Evolutionary conservation across 2,113 vertebrate genomes (phyloP).

Genomic region (Psittacus erithacus): DNA sequence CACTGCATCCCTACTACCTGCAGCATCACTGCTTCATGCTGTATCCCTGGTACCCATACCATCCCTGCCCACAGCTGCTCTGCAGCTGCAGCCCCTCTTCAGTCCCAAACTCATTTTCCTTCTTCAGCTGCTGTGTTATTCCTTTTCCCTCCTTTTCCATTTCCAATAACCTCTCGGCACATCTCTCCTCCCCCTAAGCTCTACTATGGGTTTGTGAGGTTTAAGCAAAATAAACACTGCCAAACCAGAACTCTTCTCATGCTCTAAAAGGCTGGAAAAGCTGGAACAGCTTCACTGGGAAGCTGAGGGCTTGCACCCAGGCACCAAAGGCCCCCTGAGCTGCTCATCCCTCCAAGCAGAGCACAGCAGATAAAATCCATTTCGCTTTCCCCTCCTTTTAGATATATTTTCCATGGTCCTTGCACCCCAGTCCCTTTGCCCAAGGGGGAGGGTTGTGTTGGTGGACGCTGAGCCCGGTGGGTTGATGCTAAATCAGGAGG

Average conservation of each 20-base stretch:
- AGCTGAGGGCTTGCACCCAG: background rate
- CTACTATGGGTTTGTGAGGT: conserved; percentile 50
- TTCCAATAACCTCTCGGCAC: background rate
- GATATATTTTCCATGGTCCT: background rate
- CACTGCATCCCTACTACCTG: fast-evolving
- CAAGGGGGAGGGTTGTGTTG: background rate
- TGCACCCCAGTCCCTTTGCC: background rate
- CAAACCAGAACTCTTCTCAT: conserved; percentile 62
- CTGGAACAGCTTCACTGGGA: conserved; percentile 48
- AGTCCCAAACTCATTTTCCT: background rate
- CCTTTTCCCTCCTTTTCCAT: background rate
- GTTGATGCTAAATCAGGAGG: background rate
- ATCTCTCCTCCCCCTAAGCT: background rate
- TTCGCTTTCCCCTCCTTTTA: background rate
- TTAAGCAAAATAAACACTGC: conserved; percentile 72
- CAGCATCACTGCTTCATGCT: fast-evolving
- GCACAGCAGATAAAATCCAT: background rate
- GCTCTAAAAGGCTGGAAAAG: conserved; percentile 60
- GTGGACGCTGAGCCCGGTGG: fast-evolving
- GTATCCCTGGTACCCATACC: background rate
- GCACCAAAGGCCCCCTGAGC: background rate
- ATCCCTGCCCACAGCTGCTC: conserved; percentile 27
- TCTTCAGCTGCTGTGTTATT: background rate
- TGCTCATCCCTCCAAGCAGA: background rate
- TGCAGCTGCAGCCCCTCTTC: background rate